Evolutionary conservation across 1,140 invertebrate genomes (phyloP).

Genomic region (Scylla paramamosain): DNA sequence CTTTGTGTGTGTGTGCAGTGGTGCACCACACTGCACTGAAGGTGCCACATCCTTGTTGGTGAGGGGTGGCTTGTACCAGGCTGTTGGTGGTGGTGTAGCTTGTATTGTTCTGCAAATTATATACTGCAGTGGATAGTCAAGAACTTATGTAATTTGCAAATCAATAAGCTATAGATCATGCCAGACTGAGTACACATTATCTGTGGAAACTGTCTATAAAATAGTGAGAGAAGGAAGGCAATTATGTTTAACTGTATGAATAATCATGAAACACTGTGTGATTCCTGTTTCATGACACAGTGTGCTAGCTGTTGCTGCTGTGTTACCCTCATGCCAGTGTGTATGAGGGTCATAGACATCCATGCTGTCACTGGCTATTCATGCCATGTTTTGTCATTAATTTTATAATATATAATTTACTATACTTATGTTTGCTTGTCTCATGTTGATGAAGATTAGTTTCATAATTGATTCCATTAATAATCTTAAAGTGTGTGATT

Average conservation of each 20-base stretch:
- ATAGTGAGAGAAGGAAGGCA: background rate
- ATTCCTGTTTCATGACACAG: background rate
- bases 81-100: constrained; percentile 53
- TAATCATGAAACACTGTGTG: background rate
- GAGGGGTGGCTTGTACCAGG: constrained; percentile 27
- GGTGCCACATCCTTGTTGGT: background rate
- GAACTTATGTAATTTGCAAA: constrained; percentile 17
- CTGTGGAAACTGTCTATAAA: background rate
- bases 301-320: background rate
- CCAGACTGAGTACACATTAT: constrained; percentile 34
- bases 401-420: background rate
- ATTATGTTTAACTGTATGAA: background rate
- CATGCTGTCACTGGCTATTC: background rate
- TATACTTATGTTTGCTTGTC: background rate
- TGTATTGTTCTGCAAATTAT: constrained; percentile 47
- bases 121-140: background rate
- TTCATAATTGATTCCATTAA: too few relatives aligned
- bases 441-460: background rate
- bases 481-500: too few relatives aligned
- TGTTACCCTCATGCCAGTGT: background rate
- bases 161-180: constrained; percentile 56
- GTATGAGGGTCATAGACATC: background rate
- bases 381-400: background rate
- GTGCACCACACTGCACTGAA: background rate
- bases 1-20: background rate